Conservation (phyloP, 2,797 vertebrate genomes). For the Xenops minutus region DNA sequence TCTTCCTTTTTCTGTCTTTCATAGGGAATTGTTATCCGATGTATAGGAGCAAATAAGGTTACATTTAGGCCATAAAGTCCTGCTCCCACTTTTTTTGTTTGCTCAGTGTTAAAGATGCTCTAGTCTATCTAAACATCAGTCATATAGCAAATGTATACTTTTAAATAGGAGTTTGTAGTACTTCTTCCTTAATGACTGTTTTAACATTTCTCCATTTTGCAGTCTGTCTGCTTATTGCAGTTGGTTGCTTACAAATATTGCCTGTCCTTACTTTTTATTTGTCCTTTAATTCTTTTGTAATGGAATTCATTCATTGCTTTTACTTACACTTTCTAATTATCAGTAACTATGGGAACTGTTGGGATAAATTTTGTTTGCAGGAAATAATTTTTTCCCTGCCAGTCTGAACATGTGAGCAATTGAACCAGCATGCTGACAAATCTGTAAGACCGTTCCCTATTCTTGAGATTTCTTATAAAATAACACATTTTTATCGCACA, state of each 20-base stretch:
- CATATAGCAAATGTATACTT: neutral
- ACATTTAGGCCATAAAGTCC: neutral
- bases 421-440: neutral
- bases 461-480: neutral
- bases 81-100: neutral
- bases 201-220: neutral
- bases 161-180: neutral
- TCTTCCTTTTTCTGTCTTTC: neutral
- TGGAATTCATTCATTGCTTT: neutral
- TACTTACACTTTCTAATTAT: neutral
- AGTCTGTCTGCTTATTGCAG: neutral
- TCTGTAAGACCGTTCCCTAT: neutral
- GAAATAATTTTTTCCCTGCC: neutral
- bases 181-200: neutral
- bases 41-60: neutral
- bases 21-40: neutral
- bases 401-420: neutral
- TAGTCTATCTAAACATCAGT: neutral
- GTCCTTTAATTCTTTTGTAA: neutral
- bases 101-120: neutral
- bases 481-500: neutral
- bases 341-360: neutral
- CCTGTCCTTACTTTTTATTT: neutral
- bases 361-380: neutral
- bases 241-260: neutral